A percentile compares a stretch with the other conserved stretches of the same genome.
These are phyloP conservation scores for Spondyliosoma cantharus DNA, from an alignment of 2,797 vertebrate genomes.

Conservation along the genomic window DNA sequence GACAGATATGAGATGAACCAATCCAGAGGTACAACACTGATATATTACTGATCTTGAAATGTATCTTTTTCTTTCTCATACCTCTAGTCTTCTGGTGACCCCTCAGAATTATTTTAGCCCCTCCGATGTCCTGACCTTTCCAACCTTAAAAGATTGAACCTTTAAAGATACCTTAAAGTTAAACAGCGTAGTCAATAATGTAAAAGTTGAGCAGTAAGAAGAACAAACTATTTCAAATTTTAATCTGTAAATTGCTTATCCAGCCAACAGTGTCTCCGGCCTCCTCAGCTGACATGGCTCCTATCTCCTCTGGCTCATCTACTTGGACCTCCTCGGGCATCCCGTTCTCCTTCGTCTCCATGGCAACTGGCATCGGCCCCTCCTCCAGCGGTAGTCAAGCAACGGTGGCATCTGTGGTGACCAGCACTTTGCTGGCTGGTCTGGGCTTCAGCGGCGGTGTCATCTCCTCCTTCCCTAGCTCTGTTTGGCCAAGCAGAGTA, in stretches of 20 bases:
- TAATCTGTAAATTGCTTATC: slow-evolving; percentile 4
- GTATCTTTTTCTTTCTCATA: not conserved
- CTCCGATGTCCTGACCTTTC: not conserved
- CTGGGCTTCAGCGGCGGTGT: slow-evolving; percentile 93
- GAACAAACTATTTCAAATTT: not conserved
- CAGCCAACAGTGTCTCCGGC: slow-evolving; percentile 95
- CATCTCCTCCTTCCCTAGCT: slow-evolving; percentile 95
- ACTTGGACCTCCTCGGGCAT: slow-evolving; percentile 97
- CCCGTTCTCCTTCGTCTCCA: slow-evolving; percentile 97
- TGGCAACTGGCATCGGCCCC: slow-evolving; percentile 96
- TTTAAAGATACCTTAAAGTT: not conserved
- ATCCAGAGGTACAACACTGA: too few species aligned
- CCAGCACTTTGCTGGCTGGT: slow-evolving; percentile 94
- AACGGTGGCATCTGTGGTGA: slow-evolving; percentile 94
- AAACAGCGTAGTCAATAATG: not conserved
- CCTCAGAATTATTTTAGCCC: not conserved
- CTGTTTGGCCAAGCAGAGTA: slow-evolving; percentile 90
- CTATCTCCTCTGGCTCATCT: slow-evolving; percentile 97
- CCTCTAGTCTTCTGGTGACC: not conserved
- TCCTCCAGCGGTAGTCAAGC: slow-evolving; percentile 97
- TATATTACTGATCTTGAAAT: not conserved
- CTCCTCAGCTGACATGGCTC: slow-evolving; percentile 97
- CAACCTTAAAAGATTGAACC: too few species aligned
- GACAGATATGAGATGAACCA: too few species aligned
- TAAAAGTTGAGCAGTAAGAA: not conserved